Evolutionary conservation across 1,140 invertebrate genomes (phyloP), one percentile per base, ranked within the genome.

Genomic region (Octopus sinensis): DNA sequence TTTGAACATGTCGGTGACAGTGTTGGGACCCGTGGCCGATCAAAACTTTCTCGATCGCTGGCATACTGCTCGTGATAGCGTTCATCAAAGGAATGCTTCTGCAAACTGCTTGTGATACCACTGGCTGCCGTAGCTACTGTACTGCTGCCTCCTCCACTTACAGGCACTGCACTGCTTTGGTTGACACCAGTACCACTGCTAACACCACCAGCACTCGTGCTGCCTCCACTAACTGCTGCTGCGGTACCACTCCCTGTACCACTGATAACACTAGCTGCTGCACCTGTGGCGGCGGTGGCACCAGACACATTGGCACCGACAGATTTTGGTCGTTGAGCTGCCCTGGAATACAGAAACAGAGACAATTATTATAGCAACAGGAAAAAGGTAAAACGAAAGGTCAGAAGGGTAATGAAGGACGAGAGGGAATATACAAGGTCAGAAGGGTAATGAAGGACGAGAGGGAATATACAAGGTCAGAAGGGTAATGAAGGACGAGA

Each of bases 1-100:
- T 80, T 80, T 12, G 85, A 85, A 23, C 84, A 84, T 4, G 84
- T 82, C 30, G 86, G 84, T 13, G 87, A 86, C 10, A 80, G 80
- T 62, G 82, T 51, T 12, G 52, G 17, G 4, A 73, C 54, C 43
- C 84, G 84, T 54, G 82, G 73, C 4, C 81, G 56, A 51, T 84
- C 84, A 78, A 78, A 82, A 30, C 78, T 54, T 53, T 80, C 82
- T 68, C 77, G 77, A 53, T 83, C 79, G n/a, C 76, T 77, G 52
- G 23, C 23, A 51, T 77, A 77, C n/a, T 30, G 76, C 52, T 77
- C 76, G 52, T 77, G 76, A 43, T 52, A 77, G 4, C 76, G 76
- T 43, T 77, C 76, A 77, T 77, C 76, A 77, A 54, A 77, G 53
- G 71, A 76, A 77, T 81, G 75, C 80, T 71, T 81, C 54, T 56